phyloP scores from a whole-genome alignment of 2,888 invertebrate species.

The Erebia palarica region DNA sequence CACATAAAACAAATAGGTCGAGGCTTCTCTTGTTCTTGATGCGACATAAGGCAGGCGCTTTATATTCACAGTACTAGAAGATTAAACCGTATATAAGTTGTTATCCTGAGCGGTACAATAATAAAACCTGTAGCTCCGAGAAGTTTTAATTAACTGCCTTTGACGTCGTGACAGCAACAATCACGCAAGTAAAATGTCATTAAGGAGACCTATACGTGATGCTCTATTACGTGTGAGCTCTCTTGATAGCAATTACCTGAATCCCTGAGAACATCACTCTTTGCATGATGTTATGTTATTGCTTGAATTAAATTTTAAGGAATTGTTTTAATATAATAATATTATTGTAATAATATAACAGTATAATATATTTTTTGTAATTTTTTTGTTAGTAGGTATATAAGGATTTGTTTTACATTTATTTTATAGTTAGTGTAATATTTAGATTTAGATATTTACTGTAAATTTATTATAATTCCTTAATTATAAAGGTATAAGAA shows the following conservation, averaged over 20 bases:
- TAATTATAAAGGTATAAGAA: not conserved
- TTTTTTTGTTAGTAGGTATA: too few relatives aligned
- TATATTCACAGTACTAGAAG: constrained; percentile 1
- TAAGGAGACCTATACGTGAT: constrained; percentile 61
- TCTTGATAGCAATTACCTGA: constrained; percentile 18
- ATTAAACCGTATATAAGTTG: not conserved
- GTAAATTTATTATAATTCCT: too few relatives aligned
- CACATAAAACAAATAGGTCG: not conserved
- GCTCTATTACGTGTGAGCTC: constrained; percentile 50
- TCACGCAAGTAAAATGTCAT: constrained; percentile 74
- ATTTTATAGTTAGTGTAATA: too few relatives aligned
- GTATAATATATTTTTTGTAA: too few relatives aligned
- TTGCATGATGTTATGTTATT: constrained; percentile 10
- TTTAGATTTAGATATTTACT: too few relatives aligned
- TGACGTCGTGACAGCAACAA: constrained; percentile 67
- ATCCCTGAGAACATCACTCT: not conserved
- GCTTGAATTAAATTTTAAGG: not conserved
- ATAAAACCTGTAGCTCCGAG: constrained; percentile 30
- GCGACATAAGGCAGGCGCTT: not conserved
- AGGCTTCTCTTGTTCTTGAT: not conserved
- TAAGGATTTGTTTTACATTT: too few relatives aligned
- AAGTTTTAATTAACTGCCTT: constrained; percentile 58
- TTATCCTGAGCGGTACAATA: constrained; percentile 15
- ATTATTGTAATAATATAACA: not conserved
- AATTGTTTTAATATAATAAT: not conserved